These are phyloP conservation scores for Beris morrisii DNA, from an alignment of 2,888 invertebrate species.

Conservation along the genomic window DNA sequence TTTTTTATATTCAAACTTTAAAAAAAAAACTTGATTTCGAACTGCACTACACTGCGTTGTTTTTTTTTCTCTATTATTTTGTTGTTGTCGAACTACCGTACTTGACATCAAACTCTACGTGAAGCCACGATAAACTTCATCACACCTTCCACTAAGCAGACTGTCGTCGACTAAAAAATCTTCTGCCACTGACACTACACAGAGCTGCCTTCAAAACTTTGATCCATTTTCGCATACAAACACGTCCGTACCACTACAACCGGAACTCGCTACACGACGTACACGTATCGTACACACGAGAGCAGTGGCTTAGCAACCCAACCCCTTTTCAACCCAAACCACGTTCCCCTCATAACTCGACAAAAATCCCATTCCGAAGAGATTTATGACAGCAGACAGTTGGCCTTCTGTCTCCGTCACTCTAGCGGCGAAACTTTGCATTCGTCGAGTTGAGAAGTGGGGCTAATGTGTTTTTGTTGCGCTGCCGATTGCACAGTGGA, in stretches of 20 bases:
- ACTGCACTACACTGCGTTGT: not conserved
- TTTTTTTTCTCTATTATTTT: too few species aligned
- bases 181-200: conserved; percentile 54
- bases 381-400: conserved; percentile 31
- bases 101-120: conserved; percentile 1
- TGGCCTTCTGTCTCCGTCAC: conserved; percentile 14
- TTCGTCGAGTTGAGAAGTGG: too few species aligned
- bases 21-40: not conserved
- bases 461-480: too few species aligned
- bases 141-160: conserved; percentile 44
- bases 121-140: conserved; percentile 3
- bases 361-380: conserved; percentile 12
- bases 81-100: not conserved
- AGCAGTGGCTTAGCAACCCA: conserved; percentile 10
- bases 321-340: not conserved
- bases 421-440: too few species aligned
- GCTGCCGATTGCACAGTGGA: not conserved
- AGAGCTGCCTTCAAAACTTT: conserved; percentile 24
- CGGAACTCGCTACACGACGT: not conserved
- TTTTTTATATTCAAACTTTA: not conserved
- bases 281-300: not conserved
- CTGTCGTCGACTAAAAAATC: conserved; percentile 53
- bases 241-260: conserved; percentile 23
- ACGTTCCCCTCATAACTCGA: not conserved
- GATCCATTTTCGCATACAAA: conserved; percentile 21